Conservation (phyloP, 2,113 vertebrate genomes). For the Charadrius vociferus region DNA sequence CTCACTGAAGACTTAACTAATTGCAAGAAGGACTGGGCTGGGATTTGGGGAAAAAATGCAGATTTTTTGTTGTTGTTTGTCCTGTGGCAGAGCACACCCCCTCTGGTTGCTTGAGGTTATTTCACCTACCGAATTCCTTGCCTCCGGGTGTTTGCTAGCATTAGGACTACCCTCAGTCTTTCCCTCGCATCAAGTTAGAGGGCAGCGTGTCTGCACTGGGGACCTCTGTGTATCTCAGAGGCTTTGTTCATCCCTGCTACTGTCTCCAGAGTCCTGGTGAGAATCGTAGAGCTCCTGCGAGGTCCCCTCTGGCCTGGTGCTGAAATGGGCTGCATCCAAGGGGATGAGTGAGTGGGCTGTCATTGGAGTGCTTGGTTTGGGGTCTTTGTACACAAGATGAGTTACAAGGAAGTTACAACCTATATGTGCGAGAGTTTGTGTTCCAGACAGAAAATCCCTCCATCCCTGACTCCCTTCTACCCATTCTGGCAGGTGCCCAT, state of each 20-base stretch:
- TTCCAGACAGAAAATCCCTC: not conserved
- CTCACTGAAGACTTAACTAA: not conserved
- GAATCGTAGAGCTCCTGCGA: not conserved
- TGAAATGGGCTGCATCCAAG: not conserved
- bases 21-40: not conserved
- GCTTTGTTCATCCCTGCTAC: not conserved
- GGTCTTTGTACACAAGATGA: not conserved
- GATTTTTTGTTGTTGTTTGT: not conserved
- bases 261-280: not conserved
- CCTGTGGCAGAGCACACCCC: not conserved
- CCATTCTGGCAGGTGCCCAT: conserved; percentile 56
- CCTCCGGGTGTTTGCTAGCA: not conserved
- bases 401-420: not conserved
- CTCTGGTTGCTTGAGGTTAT: not conserved
- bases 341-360: not conserved
- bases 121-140: not conserved
- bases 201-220: not conserved
- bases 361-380: not conserved
- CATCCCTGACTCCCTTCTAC: not conserved
- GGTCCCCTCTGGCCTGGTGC: not conserved
- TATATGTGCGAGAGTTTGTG: rapidly evolving
- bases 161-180: not conserved
- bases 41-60: not conserved
- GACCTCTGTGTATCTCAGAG: not conserved
- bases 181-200: not conserved